Base-by-base conservation (phyloP, 35 echinoderm and acorn worm species). In the Antedon bifida region DNA sequence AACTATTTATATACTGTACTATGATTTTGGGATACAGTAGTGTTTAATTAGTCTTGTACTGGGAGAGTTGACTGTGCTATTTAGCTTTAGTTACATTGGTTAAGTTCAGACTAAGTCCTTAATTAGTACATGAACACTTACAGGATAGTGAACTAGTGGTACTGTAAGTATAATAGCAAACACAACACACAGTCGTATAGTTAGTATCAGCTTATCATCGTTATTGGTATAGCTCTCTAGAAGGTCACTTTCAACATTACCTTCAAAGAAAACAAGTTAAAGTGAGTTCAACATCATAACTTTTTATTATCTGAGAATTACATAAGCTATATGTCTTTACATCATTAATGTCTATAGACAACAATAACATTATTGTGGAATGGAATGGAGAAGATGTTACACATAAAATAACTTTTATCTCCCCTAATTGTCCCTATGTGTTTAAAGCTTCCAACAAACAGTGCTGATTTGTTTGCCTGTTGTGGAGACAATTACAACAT, bases 71-170 rank as follows among this genome's bases (percentile, higher is more conserved):
- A n/a, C n/a, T n/a, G n/a, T n/a, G n/a, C n/a, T n/a, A n/a, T n/a
- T n/a, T n/a, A n/a, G n/a, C n/a, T n/a, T n/a, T n/a, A n/a, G n/a
- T n/a, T n/a, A n/a, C n/a, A n/a, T n/a, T n/a, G n/a, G n/a, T n/a
- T n/a, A n/a, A n/a, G n/a, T n/a, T n/a, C n/a, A n/a, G n/a, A n/a
- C n/a, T n/a, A n/a, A n/a, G n/a, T n/a, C n/a, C n/a, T n/a, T n/a
- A n/a, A n/a, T n/a, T n/a, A n/a, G n/a, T 78, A 39, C 64, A 86
- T 45, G 29, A 46, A 33, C 34, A 16, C 93, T 96, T 87, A 96
- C 93, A 29, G 93, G 93, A 77, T 89, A 96, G 74, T 96, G 93
- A 9, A 96, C 79, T 16, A 96, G 73, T 79, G 93, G 93, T 29
- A 96, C 73, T n/a, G 90, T 91, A 17, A 96, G 86, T 35, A 91